Base-by-base conservation (phyloP, 2,797 vertebrate species). In the Epinephelus coioides region DNA sequence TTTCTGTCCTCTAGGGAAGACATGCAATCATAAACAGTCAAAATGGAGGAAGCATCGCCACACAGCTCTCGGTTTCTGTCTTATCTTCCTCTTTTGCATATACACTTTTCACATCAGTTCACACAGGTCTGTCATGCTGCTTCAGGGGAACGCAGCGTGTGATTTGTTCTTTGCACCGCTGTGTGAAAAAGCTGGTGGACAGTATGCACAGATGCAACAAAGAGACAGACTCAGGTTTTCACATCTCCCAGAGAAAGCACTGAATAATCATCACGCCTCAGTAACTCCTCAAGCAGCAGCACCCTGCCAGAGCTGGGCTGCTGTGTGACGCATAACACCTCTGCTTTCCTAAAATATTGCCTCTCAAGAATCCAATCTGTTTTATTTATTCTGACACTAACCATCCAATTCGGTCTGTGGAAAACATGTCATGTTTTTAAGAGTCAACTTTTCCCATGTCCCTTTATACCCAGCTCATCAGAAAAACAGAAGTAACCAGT, bases 401-500 rank as follows among this genome's bases (percentile, higher is more conserved):
- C 21, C 21, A n/a, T 5, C 3, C n/a, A 15, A 12, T 23, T 5
- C 5, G 6, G 27, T 7, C 10, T 21, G 4, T 57, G 7, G 12
- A 25, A 64, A 51, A 54, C 8, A 21, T 19, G 9, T 44, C 34
- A 34, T 34, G 34, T 6, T 34, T 8, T 8, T 7, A 8, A 18
- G 14, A 23, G 55, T 27, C 0, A 6, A 5, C 43, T 19, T 56
- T 11, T 59, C 44, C 15, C 2, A 12, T 5, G 1, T 14, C 19
- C 15, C 9, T 6, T 21, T 25, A 18, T 1, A 27, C 6, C 11
- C 59, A 73, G n/a, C 54, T 67, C 56, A 67, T 54, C 73, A 81
- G 30, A 74, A 81, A 80, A 86, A 67, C 34, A 87, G 78, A 88
- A 78, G 79, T 61, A 17, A 69, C 49, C 4, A 49, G 7, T 11